These are phyloP conservation scores for Sarcophilus harrisii DNA, from an alignment of 2,797 vertebrate species.

Conservation along the genomic window DNA sequence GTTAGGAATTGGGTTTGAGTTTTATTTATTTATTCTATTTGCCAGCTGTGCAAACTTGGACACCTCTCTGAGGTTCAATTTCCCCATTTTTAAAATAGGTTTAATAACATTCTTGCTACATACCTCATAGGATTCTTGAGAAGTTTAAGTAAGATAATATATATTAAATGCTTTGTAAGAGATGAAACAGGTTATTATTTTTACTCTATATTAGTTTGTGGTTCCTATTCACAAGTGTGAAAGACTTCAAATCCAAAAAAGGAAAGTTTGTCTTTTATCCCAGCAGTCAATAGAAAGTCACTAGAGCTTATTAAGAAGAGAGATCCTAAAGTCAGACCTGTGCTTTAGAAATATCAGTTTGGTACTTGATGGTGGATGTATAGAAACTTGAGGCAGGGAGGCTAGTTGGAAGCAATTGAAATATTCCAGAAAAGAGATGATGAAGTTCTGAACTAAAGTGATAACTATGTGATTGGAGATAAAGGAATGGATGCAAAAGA, in stretches of 20 bases:
- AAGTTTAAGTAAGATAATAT: neutral
- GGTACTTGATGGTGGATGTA: neutral
- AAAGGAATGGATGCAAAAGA: neutral
- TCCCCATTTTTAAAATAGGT: neutral
- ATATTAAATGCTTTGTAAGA: too few relatives aligned
- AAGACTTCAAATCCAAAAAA: neutral
- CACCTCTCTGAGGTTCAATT: neutral
- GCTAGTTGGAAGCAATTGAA: neutral
- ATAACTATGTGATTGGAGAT: neutral
- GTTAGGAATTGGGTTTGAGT: slow-evolving; percentile 41
- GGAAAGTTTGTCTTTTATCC: neutral
- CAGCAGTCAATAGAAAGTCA: neutral
- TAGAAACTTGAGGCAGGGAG: neutral
- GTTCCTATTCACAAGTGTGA: neutral
- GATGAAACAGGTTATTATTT: neutral
- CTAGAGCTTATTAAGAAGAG: neutral
- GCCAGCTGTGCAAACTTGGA: neutral
- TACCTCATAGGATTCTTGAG: neutral
- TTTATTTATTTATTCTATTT: neutral
- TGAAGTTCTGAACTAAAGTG: neutral
- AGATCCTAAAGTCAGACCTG: neutral
- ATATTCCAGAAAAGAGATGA: neutral
- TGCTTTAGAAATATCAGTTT: neutral
- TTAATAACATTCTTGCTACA: neutral
- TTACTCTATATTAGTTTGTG: neutral